phyloP scores from a whole-genome alignment of 1,140 invertebrate species.

The Conus ventricosus region DNA sequence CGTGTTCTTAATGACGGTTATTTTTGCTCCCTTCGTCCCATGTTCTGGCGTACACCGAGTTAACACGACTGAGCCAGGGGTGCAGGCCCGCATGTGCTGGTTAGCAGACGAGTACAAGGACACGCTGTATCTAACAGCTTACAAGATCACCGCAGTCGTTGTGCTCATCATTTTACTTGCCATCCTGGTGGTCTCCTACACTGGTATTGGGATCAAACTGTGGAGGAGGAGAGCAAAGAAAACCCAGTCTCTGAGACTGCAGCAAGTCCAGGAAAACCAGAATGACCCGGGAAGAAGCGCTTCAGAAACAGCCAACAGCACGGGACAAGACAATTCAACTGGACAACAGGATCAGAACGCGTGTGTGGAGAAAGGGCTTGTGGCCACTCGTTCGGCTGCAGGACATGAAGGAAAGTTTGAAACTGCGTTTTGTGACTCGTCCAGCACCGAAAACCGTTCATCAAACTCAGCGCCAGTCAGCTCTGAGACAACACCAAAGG shows the following conservation, averaged over 20 bases:
- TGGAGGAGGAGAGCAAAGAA: background rate
- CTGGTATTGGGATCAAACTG: background rate
- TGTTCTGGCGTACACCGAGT: background rate
- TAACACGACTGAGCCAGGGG: background rate
- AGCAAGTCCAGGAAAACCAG: too few species aligned
- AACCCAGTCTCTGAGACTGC: too few species aligned
- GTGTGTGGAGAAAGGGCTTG: too few species aligned
- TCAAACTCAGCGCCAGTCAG: too few species aligned
- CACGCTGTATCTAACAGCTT: background rate
- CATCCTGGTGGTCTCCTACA: background rate
- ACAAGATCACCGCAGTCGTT: background rate
- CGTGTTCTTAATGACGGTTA: background rate
- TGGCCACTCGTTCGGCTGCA: too few species aligned
- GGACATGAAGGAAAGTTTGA: background rate
- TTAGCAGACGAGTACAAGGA: background rate
- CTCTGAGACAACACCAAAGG: too few species aligned
- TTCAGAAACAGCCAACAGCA: too few species aligned
- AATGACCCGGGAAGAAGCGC: too few species aligned
- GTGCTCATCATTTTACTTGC: background rate
- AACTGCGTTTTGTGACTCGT: background rate
- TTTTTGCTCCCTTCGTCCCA: background rate
- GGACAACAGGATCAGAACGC: too few species aligned
- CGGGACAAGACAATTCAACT: too few species aligned
- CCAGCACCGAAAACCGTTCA: background rate
- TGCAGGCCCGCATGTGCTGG: background rate